These are phyloP conservation scores for Mastacembelus armatus DNA, from an alignment of 2,797 vertebrate genomes.

Conservation along the genomic window DNA sequence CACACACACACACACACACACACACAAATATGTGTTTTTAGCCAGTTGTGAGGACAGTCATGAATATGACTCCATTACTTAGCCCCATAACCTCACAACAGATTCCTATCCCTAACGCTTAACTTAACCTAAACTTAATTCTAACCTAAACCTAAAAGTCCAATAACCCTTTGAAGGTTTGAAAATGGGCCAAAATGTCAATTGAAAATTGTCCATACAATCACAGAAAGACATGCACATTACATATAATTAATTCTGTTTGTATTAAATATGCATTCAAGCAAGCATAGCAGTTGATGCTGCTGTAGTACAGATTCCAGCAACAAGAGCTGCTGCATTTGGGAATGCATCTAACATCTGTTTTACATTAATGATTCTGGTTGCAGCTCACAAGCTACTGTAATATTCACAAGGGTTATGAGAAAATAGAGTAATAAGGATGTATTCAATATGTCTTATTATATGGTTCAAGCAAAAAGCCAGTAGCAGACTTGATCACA, in stretches of 20 bases:
- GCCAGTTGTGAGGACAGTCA: too few species aligned
- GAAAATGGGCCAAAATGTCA: too few species aligned
- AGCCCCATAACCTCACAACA: too few species aligned
- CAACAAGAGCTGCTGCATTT: slow-evolving; percentile 46
- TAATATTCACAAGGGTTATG: slow-evolving; percentile 70
- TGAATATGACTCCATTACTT: too few species aligned
- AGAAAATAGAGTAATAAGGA: slow-evolving; percentile 63
- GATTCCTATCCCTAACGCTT: too few species aligned
- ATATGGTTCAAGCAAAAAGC: slow-evolving; percentile 41
- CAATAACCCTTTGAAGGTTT: too few species aligned
- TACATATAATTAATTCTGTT: slow-evolving; percentile 12
- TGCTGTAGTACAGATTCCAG: slow-evolving; percentile 49
- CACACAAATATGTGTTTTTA: too few species aligned
- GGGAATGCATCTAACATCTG: slow-evolving; percentile 76
- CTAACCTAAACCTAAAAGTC: too few species aligned
- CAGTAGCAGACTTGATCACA: slow-evolving; percentile 21
- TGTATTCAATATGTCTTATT: slow-evolving; percentile 67
- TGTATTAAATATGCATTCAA: slow-evolving; percentile 68
- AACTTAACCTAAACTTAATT: too few species aligned
- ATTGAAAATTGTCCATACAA: too few species aligned
- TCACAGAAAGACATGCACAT: too few species aligned
- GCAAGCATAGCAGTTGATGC: slow-evolving; percentile 58
- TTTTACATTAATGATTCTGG: slow-evolving; percentile 74
- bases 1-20: slow-evolving; percentile 36
- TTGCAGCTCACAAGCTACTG: slow-evolving; percentile 65